Evolutionary conservation across 2,797 vertebrate species (phyloP), one percentile per base, ranked within the genome.

Genomic region (Hydrocynus forskahlii): DNA sequence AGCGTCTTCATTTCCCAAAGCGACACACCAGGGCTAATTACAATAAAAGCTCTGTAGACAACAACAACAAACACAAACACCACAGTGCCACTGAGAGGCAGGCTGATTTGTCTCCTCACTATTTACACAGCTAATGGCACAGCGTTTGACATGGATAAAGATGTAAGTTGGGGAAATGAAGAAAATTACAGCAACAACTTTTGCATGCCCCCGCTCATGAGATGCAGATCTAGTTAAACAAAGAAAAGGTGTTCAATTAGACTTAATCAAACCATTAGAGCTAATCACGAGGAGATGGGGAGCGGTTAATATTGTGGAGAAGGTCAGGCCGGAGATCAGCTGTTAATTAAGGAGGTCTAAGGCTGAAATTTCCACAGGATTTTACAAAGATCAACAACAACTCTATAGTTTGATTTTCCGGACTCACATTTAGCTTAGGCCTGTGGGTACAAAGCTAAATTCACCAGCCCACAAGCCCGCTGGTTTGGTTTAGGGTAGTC

Each of bases 211-310:
- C 43, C n/a, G 38, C 5, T 8, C 67, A 21, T 17, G 40, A 69
- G 35, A 69, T 48, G 19, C 38, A 14, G 67, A 69, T 48, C 19
- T 48, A 21, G 40, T 69, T 69, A 69, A 69, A 48, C 9, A 7
- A 40, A 68, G 63, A 45, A 79, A 78, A 82, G 78, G 75, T 71
- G 50, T 76, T 79, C 67, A 76, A 82, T 82, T 82, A 76, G 48
- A 67, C 69, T 68, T 45, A 77, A 84, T 78, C 79, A 62, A 29
- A 74, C 76, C 57, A 84, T 82, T 82, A 79, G 76, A 19, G 59
- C 59, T 81, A 81, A 81, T 84, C 80, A 82, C 74, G 60, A 35
- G 21, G 59, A 79, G 21, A 70, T 64, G 23, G 59, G 66, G 59
- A 63, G 35, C 29, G 12, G 66, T 2, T 45, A 63, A 45, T 72